Evolutionary conservation across 2,797 vertebrate genomes (phyloP), one percentile per base, ranked within the genome.

Genomic region (Sorex maritimensis): DNA sequence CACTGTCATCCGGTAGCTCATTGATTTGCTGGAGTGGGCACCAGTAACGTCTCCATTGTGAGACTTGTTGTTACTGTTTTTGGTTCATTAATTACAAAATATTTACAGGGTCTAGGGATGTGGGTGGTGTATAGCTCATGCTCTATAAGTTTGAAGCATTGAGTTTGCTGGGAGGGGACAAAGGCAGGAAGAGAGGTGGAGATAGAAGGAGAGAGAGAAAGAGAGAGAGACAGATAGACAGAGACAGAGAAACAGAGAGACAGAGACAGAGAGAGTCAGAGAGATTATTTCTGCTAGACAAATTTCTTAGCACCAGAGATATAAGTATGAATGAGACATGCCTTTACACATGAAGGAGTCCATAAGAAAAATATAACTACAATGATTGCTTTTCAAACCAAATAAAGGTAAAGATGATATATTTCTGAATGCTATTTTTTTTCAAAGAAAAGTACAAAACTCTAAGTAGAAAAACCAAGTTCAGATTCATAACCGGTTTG

Each of bases 71-170:
- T 34, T 34, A 34, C 34, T 34, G 34, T 34, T 34, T 34, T 34
- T 34, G 34, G 34, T 34, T 74, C n/a, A 75, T 77, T 74, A 71
- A 85, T 91, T 90, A 58, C 34, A 23, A 75, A 81, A 63, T 85
- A 75, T 84, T 52, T 13, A 19, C 58, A 19, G 58, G 17, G 17
- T 19, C 58, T 23, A 61, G 58, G 58, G 58, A 21, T 61, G 4
- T 61, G 58, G 19, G 21, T 61, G 17, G 58, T 21, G 17, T 19
- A 23, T 61, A 21, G 17, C 5, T 6, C 17, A 61, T 6, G 17
- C 58, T 23, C 21, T 52, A 2, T 52, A 52, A 8, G 49, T 11
- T 14, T 52, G 49, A 11, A 9, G 49, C 13, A 11, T 9, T 52
- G 49, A 11, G 49, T 52, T 52, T 52, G 10, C 10, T 11, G 49